Conservation (phyloP, 1,140 invertebrate species). For the Trichonephila inaurata region DNA sequence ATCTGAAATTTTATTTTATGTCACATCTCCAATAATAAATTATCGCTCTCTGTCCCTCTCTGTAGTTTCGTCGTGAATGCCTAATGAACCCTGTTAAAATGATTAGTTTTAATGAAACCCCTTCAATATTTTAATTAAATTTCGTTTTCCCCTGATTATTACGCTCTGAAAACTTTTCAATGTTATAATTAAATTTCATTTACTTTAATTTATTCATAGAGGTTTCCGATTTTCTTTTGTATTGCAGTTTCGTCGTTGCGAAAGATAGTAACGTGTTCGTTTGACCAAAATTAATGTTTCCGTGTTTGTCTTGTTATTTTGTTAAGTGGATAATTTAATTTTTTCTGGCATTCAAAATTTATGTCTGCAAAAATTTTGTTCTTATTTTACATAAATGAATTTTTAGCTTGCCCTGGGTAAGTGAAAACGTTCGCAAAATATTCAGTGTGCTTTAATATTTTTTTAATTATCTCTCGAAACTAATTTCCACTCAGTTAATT, state of each 20-base stretch:
- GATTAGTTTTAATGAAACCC: background rate
- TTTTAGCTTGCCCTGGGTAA: too few relatives aligned
- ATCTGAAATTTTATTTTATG: too few relatives aligned
- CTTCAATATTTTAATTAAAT: background rate
- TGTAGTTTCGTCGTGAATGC: background rate
- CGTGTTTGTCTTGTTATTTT: background rate
- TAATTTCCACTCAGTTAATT: too few relatives aligned
- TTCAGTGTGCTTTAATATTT: too few relatives aligned
- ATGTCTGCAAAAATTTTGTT: too few relatives aligned
- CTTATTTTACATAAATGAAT: too few relatives aligned
- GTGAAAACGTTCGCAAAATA: too few relatives aligned
- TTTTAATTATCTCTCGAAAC: too few relatives aligned
- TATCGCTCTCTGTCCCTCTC: too few relatives aligned
- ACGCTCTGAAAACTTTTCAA: background rate
- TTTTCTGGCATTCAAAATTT: too few relatives aligned
- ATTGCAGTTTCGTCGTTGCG: background rate
- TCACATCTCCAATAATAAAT: too few relatives aligned
- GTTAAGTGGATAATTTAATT: background rate
- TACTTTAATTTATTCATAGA: background rate
- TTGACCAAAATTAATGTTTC: background rate
- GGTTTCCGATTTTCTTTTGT: background rate
- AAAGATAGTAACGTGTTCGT: background rate
- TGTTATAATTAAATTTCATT: slow-evolving; percentile 7
- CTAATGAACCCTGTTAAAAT: background rate
- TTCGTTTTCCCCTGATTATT: background rate